A percentile compares a stretch with the other conserved stretches of the same genome.
phyloP scores from a whole-genome alignment of 2,797 vertebrate species.

The Hippopotamyrus pictus region DNA sequence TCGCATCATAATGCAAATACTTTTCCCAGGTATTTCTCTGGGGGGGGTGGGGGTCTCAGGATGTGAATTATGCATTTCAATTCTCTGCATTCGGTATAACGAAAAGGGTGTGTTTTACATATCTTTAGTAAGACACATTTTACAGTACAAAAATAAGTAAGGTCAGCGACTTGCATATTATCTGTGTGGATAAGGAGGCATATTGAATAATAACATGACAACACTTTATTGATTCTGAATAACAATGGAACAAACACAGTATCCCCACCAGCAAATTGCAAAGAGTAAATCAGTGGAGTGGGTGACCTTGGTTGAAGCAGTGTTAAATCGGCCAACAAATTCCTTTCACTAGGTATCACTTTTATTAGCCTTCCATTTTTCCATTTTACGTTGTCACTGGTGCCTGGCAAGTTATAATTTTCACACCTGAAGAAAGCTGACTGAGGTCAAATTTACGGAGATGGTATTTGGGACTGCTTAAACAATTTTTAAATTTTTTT shows the following conservation, averaged over 20 bases:
- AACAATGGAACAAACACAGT: not conserved
- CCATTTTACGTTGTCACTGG: slow-evolving; percentile 76
- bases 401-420: slow-evolving; percentile 81
- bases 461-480: slow-evolving; percentile 49
- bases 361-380: slow-evolving; percentile 78
- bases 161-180: not conserved
- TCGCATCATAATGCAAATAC: not conserved
- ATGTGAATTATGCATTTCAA: not conserved
- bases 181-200: not conserved
- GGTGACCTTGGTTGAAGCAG: slow-evolving; percentile 73
- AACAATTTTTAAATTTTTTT: slow-evolving; percentile 52
- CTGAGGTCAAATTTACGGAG: slow-evolving; percentile 77
- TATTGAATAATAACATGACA: not conserved
- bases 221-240: not conserved
- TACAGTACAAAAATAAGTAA: not conserved
- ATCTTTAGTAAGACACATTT: not conserved
- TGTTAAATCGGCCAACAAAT: slow-evolving; percentile 69
- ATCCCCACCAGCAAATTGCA: slow-evolving; percentile 54
- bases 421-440: slow-evolving; percentile 71
- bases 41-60: not conserved
- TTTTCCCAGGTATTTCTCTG: not conserved
- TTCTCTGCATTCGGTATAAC: not conserved
- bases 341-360: slow-evolving; percentile 60
- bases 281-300: slow-evolving; percentile 62
- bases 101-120: not conserved